phyloP scores from a whole-genome alignment of 2,888 invertebrate species.

The Agrochola macilenta region DNA sequence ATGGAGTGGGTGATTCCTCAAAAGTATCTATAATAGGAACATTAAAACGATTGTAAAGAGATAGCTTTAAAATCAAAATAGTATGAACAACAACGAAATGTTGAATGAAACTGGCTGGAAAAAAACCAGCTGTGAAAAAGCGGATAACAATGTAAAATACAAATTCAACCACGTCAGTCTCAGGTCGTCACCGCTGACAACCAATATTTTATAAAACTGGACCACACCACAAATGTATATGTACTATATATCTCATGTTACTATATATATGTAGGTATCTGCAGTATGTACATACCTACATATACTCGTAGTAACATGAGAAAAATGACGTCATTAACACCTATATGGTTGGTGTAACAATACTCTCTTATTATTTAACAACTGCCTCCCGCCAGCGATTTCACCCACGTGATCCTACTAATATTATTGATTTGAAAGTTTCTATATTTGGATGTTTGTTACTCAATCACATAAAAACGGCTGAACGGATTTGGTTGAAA shows the following conservation, averaged over 20 bases:
- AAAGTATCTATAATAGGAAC: no score
- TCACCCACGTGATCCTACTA: no score
- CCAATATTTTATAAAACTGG: conserved; percentile 44
- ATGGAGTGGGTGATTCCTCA: background rate
- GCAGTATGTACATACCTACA: background rate
- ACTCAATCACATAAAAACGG: no score
- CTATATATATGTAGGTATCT: background rate
- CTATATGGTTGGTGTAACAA: no score
- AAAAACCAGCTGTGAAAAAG: conserved; percentile 14
- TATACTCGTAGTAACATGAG: no score
- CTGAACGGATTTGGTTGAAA: no score
- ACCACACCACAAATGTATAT: background rate
- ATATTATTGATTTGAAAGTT: no score
- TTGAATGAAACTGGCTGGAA: no score
- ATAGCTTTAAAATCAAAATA: background rate
- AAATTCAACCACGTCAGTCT: conserved; percentile 36
- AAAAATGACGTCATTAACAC: no score
- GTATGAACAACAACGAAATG: background rate
- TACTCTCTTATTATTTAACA: no score
- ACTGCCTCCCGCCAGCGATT: no score
- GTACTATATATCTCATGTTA: background rate
- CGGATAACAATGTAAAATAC: conserved; percentile 29
- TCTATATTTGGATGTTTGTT: no score
- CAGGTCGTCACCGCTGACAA: conserved; percentile 37
- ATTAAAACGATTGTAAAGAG: background rate